Percentiles rank a stretch among this genome's conserved stretches.
These are phyloP conservation scores for Baccha elongata DNA, from an alignment of 2,888 invertebrate species.

Conservation along the genomic window DNA sequence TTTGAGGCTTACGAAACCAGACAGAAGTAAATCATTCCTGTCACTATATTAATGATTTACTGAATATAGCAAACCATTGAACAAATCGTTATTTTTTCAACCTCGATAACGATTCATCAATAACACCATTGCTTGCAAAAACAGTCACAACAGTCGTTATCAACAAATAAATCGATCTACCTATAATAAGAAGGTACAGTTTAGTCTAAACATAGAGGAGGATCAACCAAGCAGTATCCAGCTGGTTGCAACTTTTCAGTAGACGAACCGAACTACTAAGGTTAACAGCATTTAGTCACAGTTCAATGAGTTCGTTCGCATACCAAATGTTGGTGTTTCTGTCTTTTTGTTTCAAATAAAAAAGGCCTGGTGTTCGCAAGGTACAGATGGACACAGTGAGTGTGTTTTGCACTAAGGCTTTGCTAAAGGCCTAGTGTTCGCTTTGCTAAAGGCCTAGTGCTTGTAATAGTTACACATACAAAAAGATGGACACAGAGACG, in stretches of 20 bases:
- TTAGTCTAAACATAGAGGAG: slow-evolving; percentile 7
- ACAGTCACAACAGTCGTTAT: slow-evolving; percentile 57
- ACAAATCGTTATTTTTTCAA: slow-evolving; percentile 33
- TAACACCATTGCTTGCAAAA: slow-evolving; percentile 35
- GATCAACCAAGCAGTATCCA: slow-evolving; percentile 10
- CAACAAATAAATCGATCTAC: slow-evolving; percentile 31
- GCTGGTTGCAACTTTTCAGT: neutral
- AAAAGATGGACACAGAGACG: slow-evolving; percentile 60
- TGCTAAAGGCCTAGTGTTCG: too few species aligned
- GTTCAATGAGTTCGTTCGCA: slow-evolving; percentile 42
- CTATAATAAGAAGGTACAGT: neutral
- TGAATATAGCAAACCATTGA: slow-evolving; percentile 10
- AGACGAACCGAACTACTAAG: neutral
- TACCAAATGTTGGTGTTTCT: slow-evolving; percentile 44
- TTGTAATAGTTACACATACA: slow-evolving; percentile 8
- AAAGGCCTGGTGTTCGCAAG: too few species aligned
- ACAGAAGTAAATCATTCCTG: slow-evolving; percentile 4
- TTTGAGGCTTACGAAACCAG: too few species aligned
- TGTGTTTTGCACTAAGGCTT: too few species aligned
- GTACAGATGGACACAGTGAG: too few species aligned
- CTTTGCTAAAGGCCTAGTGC: too few species aligned
- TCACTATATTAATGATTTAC: slow-evolving; percentile 13
- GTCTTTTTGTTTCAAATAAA: too few species aligned
- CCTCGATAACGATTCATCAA: slow-evolving; percentile 48
- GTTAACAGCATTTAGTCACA: slow-evolving; percentile 38